A percentile compares a stretch with the other conserved stretches of the same genome.
Evolutionary conservation across 1,140 invertebrate species (phyloP).

Genomic region (Rhopalosiphum maidis): DNA sequence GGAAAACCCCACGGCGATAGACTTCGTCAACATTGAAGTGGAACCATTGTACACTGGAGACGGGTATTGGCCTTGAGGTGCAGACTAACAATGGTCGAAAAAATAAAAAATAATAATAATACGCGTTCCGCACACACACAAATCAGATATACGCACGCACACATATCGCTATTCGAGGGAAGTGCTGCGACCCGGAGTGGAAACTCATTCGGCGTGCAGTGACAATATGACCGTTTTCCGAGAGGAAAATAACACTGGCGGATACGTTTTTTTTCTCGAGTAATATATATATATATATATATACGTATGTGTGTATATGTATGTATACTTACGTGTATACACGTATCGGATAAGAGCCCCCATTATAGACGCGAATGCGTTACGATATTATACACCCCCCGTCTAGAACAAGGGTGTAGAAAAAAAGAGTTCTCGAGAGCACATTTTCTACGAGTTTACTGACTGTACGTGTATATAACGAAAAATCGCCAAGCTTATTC

Average conservation of each 20-base stretch:
- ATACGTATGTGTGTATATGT: neutral
- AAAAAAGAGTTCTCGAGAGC: neutral
- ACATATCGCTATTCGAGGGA: neutral
- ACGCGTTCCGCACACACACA: neutral
- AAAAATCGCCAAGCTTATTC: neutral
- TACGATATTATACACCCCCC: neutral
- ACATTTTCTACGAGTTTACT: neutral
- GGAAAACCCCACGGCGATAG: neutral
- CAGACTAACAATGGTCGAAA: slow-evolving; percentile 25
- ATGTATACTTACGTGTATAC: neutral
- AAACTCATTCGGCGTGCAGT: neutral
- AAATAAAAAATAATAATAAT: neutral
- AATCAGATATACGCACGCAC: neutral
- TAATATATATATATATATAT: neutral
- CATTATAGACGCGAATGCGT: neutral
- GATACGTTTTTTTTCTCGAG: slow-evolving; percentile 21
- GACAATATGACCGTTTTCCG: slow-evolving; percentile 42
- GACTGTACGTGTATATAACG: neutral
- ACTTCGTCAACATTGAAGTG: neutral
- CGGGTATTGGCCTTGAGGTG: slow-evolving; percentile 26
- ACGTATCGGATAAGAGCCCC: slow-evolving; percentile 28
- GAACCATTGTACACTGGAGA: slow-evolving; percentile 1
- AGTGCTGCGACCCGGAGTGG: neutral
- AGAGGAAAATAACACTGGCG: neutral
- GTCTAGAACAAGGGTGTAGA: neutral